A percentile compares a stretch with the other conserved stretches of the same genome.
Evolutionary conservation across 2,888 invertebrate genomes (phyloP).

Genomic region (Lasius platythorax): DNA sequence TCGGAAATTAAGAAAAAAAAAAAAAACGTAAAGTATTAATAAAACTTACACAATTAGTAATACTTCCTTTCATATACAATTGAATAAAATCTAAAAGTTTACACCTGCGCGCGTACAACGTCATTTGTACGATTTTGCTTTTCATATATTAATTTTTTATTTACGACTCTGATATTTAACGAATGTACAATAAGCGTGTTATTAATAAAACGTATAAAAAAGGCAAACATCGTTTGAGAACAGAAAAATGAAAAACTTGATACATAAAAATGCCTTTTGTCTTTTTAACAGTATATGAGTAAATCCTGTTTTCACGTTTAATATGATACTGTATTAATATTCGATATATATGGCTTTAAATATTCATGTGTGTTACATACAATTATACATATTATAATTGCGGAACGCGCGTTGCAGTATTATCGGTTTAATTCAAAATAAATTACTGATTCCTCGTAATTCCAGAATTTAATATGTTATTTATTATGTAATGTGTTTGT

Average conservation of each 20-base stretch:
- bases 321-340: not conserved
- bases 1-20: not conserved
- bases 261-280: not conserved
- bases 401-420: not conserved
- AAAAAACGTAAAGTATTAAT: not conserved
- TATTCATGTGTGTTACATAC: not conserved
- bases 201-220: not conserved
- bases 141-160: not conserved
- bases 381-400: not conserved
- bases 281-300: not conserved
- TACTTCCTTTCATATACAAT: not conserved
- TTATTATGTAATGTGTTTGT: not conserved
- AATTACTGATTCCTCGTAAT: not conserved
- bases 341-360: not conserved
- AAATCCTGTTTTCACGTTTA: no score
- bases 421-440: not conserved
- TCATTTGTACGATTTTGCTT: not conserved
- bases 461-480: not conserved
- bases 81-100: not conserved
- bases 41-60: not conserved
- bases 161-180: not conserved
- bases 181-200: not conserved
- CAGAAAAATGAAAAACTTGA: no score
- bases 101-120: not conserved
- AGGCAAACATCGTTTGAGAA: not conserved